Percentiles rank a stretch among this genome's conserved stretches.
These are phyloP conservation scores for Pristionchus exspectatus DNA, from an alignment of 2,888 invertebrate genomes.

Conservation along the genomic window DNA sequence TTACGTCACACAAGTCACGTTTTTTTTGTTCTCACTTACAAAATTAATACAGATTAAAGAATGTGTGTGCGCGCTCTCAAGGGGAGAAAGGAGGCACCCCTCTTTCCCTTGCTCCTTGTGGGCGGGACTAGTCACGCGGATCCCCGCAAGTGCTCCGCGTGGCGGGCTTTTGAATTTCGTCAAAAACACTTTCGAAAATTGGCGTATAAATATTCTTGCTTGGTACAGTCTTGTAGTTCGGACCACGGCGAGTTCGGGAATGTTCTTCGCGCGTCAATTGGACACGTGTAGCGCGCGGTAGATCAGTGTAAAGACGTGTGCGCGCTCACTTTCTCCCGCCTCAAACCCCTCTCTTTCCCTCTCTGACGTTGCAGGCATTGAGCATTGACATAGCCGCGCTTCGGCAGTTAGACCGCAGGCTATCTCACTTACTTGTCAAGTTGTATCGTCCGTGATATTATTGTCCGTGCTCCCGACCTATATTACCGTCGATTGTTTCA, in stretches of 20 bases:
- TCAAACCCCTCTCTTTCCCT: conserved; percentile 34
- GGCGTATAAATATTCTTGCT: not conserved
- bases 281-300: not conserved
- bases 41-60: conserved; percentile 30
- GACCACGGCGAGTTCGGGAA: not conserved
- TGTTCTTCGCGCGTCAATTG: not conserved
- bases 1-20: not conserved
- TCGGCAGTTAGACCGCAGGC: conserved; percentile 52
- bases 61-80: conserved; percentile 34
- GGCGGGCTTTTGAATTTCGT: conserved; percentile 36
- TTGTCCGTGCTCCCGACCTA: not conserved
- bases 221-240: conserved; percentile 13
- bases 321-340: conserved; percentile 31
- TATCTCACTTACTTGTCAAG: conserved; percentile 37
- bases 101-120: not conserved
- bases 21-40: not conserved
- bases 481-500: conserved; percentile 1
- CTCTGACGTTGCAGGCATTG: conserved; percentile 55
- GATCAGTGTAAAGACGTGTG: conserved; percentile 14
- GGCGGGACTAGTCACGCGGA: not conserved
- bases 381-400: conserved; percentile 53
- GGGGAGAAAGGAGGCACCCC: not conserved
- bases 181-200: conserved; percentile 5
- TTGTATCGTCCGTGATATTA: conserved; percentile 33
- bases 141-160: conserved; percentile 41